phyloP scores from a whole-genome alignment of 2,888 invertebrate genomes.

The Thereva nobilitata region DNA sequence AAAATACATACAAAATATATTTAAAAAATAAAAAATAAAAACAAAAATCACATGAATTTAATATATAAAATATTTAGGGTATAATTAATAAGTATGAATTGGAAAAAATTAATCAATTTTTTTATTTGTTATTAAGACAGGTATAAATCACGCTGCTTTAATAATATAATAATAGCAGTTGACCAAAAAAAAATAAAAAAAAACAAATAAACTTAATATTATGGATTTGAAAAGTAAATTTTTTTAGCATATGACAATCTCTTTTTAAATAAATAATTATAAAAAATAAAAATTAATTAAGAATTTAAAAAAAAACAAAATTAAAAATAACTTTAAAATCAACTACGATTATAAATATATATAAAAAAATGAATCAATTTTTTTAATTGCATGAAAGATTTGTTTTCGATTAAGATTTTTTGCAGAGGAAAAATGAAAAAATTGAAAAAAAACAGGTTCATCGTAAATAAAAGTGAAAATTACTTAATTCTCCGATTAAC shows the following conservation, averaged over 20 bases:
- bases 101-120: not conserved
- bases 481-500: too few relatives aligned
- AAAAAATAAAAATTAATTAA: slow-evolving; percentile 16
- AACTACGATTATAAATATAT: too few relatives aligned
- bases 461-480: too few relatives aligned
- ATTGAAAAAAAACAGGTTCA: not conserved
- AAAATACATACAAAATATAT: slow-evolving; percentile 14
- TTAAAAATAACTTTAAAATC: slow-evolving; percentile 14
- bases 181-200: not conserved
- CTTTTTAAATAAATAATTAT: slow-evolving; percentile 33
- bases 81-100: not conserved
- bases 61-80: too few relatives aligned
- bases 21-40: slow-evolving; percentile 10
- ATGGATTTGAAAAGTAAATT: slow-evolving; percentile 13
- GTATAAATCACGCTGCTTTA: not conserved
- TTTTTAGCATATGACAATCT: slow-evolving; percentile 51
- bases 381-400: not conserved
- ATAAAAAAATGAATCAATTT: not conserved
- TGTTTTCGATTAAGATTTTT: not conserved
- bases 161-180: not conserved
- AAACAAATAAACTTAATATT: not conserved
- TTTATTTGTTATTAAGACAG: not conserved
- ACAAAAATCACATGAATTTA: not conserved
- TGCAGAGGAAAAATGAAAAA: not conserved
- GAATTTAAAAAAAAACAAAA: slow-evolving; percentile 29